phyloP scores from a whole-genome alignment of 2,888 invertebrate genomes.

The Nephrotoma flavescens region DNA sequence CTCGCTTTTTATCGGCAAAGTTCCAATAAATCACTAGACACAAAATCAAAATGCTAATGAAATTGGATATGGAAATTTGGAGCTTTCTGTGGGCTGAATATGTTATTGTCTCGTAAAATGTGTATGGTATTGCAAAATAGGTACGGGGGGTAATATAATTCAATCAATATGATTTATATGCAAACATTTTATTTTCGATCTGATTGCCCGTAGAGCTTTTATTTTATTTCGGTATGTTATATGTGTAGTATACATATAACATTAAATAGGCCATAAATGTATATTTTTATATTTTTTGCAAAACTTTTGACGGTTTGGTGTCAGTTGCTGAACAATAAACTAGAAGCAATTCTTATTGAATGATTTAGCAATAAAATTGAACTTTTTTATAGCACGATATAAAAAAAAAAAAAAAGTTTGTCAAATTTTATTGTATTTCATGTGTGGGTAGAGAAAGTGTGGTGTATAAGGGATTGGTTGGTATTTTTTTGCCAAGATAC shows the following conservation, averaged over 20 bases:
- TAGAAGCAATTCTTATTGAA: background rate
- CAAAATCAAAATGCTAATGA: background rate
- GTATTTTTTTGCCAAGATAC: no score
- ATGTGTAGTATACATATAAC: background rate
- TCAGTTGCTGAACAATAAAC: background rate
- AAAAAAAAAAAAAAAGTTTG: background rate
- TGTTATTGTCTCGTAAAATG: background rate
- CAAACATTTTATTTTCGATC: background rate
- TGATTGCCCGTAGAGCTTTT: background rate
- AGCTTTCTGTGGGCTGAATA: background rate
- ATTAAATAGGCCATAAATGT: no score
- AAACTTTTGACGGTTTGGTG: background rate
- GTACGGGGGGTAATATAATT: background rate
- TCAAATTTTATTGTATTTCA: background rate
- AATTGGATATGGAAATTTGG: background rate
- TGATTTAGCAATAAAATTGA: background rate
- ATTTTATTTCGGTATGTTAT: background rate
- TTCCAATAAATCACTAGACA: background rate
- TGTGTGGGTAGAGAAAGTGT: background rate
- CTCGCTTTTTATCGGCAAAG: background rate
- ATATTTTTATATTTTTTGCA: background rate
- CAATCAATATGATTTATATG: background rate
- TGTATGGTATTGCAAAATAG: background rate
- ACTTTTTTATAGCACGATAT: background rate
- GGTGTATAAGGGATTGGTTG: no score